Evolutionary conservation across 2,888 invertebrate species (phyloP).

Genomic region (Pomacea canaliculata): DNA sequence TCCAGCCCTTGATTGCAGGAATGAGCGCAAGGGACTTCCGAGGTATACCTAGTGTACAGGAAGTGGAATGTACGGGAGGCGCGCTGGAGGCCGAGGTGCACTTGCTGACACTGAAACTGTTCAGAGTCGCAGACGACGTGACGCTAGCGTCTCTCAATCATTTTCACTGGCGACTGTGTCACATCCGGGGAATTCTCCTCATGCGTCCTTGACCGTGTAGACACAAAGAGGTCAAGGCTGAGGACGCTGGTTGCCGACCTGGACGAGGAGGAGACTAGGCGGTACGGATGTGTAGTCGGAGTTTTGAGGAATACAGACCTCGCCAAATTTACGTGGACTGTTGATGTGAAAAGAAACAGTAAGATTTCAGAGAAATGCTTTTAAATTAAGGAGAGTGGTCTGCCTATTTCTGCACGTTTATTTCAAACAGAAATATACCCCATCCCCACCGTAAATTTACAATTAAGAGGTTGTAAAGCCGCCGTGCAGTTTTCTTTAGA

Average conservation of each 20-base stretch:
- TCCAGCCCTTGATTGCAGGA: slow-evolving; percentile 7
- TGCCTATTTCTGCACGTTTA: too few species aligned
- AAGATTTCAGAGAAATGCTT: not conserved
- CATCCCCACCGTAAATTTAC: too few species aligned
- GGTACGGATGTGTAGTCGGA: slow-evolving; percentile 5
- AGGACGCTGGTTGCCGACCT: slow-evolving; percentile 14
- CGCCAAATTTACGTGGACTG: not conserved
- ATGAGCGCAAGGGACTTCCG: slow-evolving; percentile 6
- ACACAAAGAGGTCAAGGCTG: slow-evolving; percentile 10
- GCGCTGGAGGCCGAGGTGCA: slow-evolving; percentile 16
- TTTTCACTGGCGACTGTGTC: slow-evolving; percentile 10
- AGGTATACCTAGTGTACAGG: slow-evolving; percentile 20
- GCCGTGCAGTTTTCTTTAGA: too few species aligned
- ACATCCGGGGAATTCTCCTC: slow-evolving; percentile 18
- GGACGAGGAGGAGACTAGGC: slow-evolving; percentile 12
- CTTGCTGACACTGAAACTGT: slow-evolving; percentile 20
- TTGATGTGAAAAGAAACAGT: slow-evolving; percentile 1
- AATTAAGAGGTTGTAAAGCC: too few species aligned
- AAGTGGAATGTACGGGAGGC: slow-evolving; percentile 25
- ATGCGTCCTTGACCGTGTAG: slow-evolving; percentile 7
- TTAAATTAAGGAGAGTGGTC: too few species aligned
- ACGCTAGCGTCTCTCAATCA: slow-evolving; percentile 14
- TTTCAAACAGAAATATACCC: too few species aligned
- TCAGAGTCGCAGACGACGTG: not conserved
- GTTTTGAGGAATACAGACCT: not conserved